These are phyloP conservation scores for Philaethria dido DNA, from an alignment of 2,888 invertebrate genomes.

Conservation along the genomic window DNA sequence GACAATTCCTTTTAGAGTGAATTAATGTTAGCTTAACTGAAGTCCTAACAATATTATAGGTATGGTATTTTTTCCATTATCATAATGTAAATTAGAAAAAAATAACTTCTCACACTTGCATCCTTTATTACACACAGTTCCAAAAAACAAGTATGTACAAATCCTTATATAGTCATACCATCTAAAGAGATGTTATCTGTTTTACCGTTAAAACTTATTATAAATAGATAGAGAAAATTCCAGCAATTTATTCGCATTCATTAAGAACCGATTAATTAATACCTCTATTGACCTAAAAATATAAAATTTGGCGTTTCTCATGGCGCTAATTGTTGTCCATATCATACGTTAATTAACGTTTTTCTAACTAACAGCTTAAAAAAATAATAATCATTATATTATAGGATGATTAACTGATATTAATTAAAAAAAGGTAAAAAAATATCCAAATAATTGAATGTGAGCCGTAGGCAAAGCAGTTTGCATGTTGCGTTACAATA, in stretches of 20 bases:
- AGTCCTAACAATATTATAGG: no score
- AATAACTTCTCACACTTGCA: no score
- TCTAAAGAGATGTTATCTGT: neutral
- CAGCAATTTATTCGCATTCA: conserved; percentile 11
- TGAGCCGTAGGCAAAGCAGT: conserved; percentile 44
- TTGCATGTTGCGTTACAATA: conserved; percentile 58
- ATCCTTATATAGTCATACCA: no score
- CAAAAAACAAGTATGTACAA: no score
- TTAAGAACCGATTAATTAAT: conserved; percentile 25
- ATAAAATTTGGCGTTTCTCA: conserved; percentile 3
- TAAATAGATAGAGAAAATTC: conserved; percentile 14
- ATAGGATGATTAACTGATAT: no score
- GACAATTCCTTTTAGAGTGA: neutral
- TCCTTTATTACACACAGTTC: no score
- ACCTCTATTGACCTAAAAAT: conserved; percentile 13
- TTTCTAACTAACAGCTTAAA: neutral
- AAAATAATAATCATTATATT: neutral
- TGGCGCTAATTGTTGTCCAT: conserved; percentile 4
- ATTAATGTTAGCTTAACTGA: neutral
- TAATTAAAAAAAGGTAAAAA: neutral
- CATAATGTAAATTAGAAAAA: no score
- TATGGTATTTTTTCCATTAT: no score
- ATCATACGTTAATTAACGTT: neutral
- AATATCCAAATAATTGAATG: neutral
- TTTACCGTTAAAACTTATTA: conserved; percentile 11